Conservation (phyloP, 2,888 invertebrate genomes). For the Myathropa florea region DNA sequence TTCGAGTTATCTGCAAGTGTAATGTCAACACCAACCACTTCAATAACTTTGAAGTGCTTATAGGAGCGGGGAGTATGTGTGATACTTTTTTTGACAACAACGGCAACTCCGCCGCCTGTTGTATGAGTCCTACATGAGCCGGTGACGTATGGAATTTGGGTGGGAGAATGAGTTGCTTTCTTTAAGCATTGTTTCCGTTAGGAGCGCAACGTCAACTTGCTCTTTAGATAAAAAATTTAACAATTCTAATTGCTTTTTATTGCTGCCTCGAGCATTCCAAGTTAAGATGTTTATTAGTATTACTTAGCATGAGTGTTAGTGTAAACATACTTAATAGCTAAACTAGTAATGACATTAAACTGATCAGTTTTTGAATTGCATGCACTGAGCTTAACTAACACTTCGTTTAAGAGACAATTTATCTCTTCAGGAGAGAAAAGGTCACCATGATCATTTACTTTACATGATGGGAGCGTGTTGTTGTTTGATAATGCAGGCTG, state of each 20-base stretch:
- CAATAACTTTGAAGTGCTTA: background rate
- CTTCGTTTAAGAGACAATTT: background rate
- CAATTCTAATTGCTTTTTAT: background rate
- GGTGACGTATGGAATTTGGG: background rate
- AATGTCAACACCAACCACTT: background rate
- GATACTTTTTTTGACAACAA: background rate
- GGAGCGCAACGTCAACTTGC: background rate
- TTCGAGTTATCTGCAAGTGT: background rate
- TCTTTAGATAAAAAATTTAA: background rate
- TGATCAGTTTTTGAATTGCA: constrained; percentile 4
- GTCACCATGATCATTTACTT: background rate
- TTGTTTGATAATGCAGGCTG: background rate
- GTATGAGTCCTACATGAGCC: background rate
- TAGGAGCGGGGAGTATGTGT: background rate
- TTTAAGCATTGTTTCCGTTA: constrained; percentile 1
- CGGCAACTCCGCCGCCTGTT: background rate
- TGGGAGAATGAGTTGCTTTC: background rate
- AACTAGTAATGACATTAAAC: background rate
- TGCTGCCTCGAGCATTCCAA: background rate
- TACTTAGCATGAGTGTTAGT: background rate
- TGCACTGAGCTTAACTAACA: background rate
- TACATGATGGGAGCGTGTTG: background rate
- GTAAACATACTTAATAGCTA: constrained; percentile 3
- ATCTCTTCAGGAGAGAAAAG: background rate
- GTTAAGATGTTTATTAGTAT: background rate